Percentiles rank a stretch among this genome's conserved stretches.
Conservation (phyloP, 1,140 invertebrate genomes). For the Heliconius himera region DNA sequence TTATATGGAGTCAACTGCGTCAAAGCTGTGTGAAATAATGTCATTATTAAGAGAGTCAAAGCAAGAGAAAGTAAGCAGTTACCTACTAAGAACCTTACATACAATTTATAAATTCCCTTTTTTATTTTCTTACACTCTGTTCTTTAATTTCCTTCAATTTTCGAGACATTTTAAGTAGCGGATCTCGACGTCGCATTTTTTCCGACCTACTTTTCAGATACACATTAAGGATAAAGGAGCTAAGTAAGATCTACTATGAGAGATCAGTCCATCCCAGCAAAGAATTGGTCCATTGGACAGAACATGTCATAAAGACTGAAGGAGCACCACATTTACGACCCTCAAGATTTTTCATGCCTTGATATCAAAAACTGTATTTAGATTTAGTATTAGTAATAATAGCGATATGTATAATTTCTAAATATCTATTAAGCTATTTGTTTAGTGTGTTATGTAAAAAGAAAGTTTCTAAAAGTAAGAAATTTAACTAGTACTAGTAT, state of each 20-base stretch:
- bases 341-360: slow-evolving; percentile 47
- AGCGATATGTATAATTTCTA: background rate
- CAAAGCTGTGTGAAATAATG: too few species aligned
- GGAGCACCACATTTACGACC: slow-evolving; percentile 58
- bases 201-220: slow-evolving; percentile 30
- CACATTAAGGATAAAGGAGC: slow-evolving; percentile 31
- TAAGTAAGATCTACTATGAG: slow-evolving; percentile 41
- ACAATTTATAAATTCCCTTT: too few species aligned
- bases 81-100: too few species aligned
- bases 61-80: too few species aligned
- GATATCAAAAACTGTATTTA: slow-evolving; percentile 59
- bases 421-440: background rate
- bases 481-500: background rate
- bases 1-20: too few species aligned
- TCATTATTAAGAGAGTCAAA: too few species aligned
- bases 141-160: too few species aligned
- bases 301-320: slow-evolving; percentile 42
- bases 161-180: too few species aligned
- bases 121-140: too few species aligned
- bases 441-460: slow-evolving; percentile 9
- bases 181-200: background rate
- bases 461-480: background rate
- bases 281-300: slow-evolving; percentile 42
- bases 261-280: slow-evolving; percentile 30
- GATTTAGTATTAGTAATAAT: slow-evolving; percentile 43